Evolutionary conservation across 2,113 vertebrate genomes (phyloP).

Genomic region (Coreoperca whiteheadi): DNA sequence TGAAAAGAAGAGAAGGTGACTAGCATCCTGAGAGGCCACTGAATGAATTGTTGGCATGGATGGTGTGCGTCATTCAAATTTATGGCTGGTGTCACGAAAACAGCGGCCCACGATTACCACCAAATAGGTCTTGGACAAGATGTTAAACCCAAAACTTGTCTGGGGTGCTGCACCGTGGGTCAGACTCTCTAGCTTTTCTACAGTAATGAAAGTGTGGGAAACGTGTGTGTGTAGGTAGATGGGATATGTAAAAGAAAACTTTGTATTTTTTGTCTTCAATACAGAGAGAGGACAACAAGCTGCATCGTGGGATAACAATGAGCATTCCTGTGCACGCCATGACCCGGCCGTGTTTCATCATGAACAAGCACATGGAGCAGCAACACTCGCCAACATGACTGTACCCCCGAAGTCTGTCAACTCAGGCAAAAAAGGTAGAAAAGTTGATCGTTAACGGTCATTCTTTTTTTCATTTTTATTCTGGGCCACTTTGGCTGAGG

Average conservation of each 20-base stretch:
- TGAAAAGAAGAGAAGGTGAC: not conserved
- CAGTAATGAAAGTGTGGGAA: not conserved
- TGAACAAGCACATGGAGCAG: not conserved
- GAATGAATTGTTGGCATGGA: not conserved
- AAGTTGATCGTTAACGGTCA: not conserved
- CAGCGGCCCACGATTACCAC: too few relatives aligned
- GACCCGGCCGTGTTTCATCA: not conserved
- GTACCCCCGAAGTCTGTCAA: not conserved
- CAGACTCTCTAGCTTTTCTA: not conserved
- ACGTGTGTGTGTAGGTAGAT: not conserved
- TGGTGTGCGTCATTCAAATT: not conserved
- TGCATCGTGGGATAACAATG: not conserved
- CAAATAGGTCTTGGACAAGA: too few relatives aligned
- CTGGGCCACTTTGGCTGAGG: not conserved
- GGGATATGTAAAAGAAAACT: not conserved
- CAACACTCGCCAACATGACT: not conserved
- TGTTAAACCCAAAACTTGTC: not conserved
- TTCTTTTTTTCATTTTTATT: not conserved
- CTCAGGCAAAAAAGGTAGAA: constrained; percentile 35
- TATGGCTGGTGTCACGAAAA: too few relatives aligned
- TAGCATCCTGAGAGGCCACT: not conserved
- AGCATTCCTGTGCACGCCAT: not conserved
- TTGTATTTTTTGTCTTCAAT: not conserved
- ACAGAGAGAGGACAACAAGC: constrained; percentile 13
- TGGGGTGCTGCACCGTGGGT: not conserved